Conservation (phyloP, 1,140 invertebrate species). For the Papilio polytes region DNA sequence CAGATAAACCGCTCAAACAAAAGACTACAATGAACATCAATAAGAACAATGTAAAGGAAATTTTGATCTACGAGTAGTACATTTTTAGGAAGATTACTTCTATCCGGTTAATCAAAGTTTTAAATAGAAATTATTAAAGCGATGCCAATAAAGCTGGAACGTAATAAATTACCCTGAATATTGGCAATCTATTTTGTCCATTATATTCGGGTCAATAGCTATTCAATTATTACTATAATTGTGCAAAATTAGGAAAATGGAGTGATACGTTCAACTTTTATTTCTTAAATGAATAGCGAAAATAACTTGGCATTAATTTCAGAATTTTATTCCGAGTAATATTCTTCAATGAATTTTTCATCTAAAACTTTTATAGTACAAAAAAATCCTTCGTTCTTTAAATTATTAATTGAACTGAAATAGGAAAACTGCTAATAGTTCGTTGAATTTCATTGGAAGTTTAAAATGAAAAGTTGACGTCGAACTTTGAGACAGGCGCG, state of each 20-base stretch:
- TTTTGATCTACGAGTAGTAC: too few species aligned
- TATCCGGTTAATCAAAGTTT: not conserved
- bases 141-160: not conserved
- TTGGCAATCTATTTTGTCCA: not conserved
- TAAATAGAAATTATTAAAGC: not conserved
- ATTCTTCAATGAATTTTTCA: constrained; percentile 1
- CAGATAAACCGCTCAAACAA: not conserved
- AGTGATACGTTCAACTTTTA: not conserved
- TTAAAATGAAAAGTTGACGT: constrained; percentile 23
- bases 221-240: not conserved
- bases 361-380: not conserved
- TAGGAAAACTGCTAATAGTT: constrained; percentile 22
- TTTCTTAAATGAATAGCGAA: not conserved
- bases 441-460: constrained; percentile 15
- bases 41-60: not conserved
- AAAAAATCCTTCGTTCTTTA: constrained; percentile 4
- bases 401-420: not conserved
- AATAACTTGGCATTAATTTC: not conserved
- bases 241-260: not conserved
- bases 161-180: not conserved
- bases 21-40: not conserved
- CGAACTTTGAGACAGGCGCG: constrained; percentile 23
- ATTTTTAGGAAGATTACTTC: not conserved
- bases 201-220: not conserved
- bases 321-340: not conserved